Evolutionary conservation across 2,888 invertebrate species (phyloP).

Genomic region (Prosapia bicincta): DNA sequence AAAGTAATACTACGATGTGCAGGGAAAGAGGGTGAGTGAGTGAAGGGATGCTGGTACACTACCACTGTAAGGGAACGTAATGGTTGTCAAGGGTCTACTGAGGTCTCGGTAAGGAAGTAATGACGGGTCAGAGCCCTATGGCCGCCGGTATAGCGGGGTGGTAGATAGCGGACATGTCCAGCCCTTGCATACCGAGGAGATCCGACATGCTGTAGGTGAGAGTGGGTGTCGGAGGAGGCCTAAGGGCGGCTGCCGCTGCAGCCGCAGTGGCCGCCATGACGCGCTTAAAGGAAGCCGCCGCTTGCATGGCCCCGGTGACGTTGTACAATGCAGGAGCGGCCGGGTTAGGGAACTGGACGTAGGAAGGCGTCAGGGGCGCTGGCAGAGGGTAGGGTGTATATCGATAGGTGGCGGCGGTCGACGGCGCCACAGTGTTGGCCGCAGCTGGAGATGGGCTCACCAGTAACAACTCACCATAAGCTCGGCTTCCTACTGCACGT

Average conservation of each 20-base stretch:
- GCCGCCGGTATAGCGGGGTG: slow-evolving; percentile 51
- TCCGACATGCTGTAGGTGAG: slow-evolving; percentile 67
- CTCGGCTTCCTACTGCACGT: slow-evolving; percentile 90
- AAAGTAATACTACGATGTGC: too few species aligned
- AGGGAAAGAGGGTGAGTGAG: too few species aligned
- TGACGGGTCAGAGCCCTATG: slow-evolving; percentile 37
- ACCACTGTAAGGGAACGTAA: background rate
- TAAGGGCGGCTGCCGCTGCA: slow-evolving; percentile 45
- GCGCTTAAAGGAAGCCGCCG: slow-evolving; percentile 25
- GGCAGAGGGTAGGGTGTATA: slow-evolving; percentile 38
- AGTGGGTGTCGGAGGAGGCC: slow-evolving; percentile 51
- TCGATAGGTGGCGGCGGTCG: slow-evolving; percentile 29
- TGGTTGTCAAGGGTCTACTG: slow-evolving; percentile 16
- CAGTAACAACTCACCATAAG: slow-evolving; percentile 97
- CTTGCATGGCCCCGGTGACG: slow-evolving; percentile 39
- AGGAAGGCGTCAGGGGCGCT: slow-evolving; percentile 22
- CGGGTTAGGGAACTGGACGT: slow-evolving; percentile 35
- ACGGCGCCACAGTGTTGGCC: slow-evolving; percentile 31
- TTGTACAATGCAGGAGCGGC: slow-evolving; percentile 37
- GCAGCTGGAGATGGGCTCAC: slow-evolving; percentile 55
- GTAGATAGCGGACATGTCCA: slow-evolving; percentile 66
- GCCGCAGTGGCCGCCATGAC: slow-evolving; percentile 35
- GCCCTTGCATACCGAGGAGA: slow-evolving; percentile 64
- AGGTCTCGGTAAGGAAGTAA: slow-evolving; percentile 32
- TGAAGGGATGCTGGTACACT: background rate